Conservation (phyloP, 53 echinoderm and acorn worm genomes). For the Holothuria leucospilota region DNA sequence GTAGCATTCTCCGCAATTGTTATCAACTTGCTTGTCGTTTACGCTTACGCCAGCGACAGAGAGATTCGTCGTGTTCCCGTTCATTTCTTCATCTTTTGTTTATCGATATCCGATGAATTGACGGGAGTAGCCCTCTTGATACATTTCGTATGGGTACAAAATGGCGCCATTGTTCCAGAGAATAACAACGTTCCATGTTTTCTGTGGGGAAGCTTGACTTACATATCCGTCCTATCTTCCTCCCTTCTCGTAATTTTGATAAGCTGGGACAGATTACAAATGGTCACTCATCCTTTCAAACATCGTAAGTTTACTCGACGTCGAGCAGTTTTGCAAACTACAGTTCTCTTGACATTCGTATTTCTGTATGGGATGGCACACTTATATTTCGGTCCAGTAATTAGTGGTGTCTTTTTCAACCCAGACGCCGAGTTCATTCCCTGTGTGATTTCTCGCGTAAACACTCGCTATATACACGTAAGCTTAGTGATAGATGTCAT, state of each 20-base stretch:
- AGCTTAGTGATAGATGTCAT: not conserved
- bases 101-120: not conserved
- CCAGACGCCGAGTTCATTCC: not conserved
- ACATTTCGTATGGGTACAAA: no score
- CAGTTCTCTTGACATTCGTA: not conserved
- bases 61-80: conserved; percentile 1
- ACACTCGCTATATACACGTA: not conserved
- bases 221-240: not conserved
- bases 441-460: not conserved
- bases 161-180: not conserved
- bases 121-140: not conserved
- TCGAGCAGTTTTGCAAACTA: not conserved
- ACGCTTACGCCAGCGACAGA: not conserved
- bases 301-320: not conserved
- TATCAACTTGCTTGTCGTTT: not conserved
- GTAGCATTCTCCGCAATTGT: not conserved
- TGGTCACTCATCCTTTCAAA: not conserved
- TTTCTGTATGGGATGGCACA: no score
- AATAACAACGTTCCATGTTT: not conserved
- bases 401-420: not conserved
- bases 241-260: not conserved
- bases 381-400: no score
- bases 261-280: no score
- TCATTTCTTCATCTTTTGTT: not conserved
- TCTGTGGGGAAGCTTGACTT: not conserved